Conservation (phyloP, 2,888 invertebrate species). For the Operophtera brumata region DNA sequence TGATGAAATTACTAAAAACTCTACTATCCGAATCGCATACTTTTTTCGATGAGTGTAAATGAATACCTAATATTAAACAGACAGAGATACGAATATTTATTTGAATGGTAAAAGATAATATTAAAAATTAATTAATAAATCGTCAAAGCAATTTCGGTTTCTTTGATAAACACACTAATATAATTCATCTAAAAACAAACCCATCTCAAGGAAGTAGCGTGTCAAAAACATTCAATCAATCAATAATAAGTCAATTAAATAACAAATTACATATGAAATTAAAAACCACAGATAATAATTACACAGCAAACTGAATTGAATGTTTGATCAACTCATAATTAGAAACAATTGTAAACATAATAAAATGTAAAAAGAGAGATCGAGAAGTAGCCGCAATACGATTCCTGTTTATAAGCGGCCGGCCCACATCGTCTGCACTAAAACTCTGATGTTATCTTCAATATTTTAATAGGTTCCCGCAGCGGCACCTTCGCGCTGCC, state of each 20-base stretch:
- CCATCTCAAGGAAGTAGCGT: neutral
- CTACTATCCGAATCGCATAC: too few relatives aligned
- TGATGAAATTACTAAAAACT: too few relatives aligned
- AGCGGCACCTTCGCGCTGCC: conserved; percentile 66
- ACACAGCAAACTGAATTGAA: conserved; percentile 73
- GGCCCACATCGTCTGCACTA: conserved; percentile 73
- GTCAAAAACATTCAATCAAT: conserved; percentile 34
- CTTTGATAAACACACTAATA: neutral
- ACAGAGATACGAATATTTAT: too few relatives aligned
- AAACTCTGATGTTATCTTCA: conserved; percentile 76
- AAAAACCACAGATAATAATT: conserved; percentile 61
- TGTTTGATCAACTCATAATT: conserved; percentile 74
- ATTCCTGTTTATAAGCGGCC: conserved; percentile 69
- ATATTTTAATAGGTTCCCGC: conserved; percentile 79
- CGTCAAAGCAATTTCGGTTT: neutral
- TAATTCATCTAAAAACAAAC: neutral
- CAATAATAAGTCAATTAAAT: conserved; percentile 73
- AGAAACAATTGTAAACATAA: conserved; percentile 76
- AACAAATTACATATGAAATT: conserved; percentile 71
- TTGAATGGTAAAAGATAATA: too few relatives aligned
- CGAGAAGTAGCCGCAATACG: conserved; percentile 62
- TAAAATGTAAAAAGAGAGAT: conserved; percentile 63
- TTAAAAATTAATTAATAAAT: neutral
- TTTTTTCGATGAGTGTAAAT: too few relatives aligned
- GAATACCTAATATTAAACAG: too few relatives aligned